Percentiles rank a stretch among this genome's conserved stretches.
These are phyloP conservation scores for Archocentrus centrarchus DNA, from an alignment of 2,113 vertebrate genomes.

Conservation along the genomic window DNA sequence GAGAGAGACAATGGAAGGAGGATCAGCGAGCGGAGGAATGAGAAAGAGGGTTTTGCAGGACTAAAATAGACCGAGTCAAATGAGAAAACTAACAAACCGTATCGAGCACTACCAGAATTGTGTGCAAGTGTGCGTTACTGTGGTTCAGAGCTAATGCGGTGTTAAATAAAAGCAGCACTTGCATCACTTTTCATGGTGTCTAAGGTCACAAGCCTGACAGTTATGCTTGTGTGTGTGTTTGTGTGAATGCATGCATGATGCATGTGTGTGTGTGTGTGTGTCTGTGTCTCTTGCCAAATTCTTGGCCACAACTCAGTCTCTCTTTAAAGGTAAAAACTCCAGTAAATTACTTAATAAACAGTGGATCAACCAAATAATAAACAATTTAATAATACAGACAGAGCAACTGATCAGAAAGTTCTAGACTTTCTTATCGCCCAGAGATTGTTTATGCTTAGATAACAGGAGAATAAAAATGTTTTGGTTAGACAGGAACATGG, in stretches of 20 bases:
- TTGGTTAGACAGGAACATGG: too few relatives aligned
- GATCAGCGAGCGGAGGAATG: constrained; percentile 51
- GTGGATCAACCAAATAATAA: too few relatives aligned
- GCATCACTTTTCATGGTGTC: constrained; percentile 67
- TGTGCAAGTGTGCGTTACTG: constrained; percentile 38
- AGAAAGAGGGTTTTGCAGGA: constrained; percentile 56
- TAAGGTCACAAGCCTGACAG: constrained; percentile 41
- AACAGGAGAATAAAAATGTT: too few relatives aligned
- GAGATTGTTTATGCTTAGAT: too few relatives aligned
- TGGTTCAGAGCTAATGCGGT: constrained; percentile 49
- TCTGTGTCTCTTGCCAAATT: constrained; percentile 12
- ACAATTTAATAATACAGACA: too few relatives aligned
- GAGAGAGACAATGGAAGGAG: constrained; percentile 56
- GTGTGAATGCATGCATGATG: not conserved
- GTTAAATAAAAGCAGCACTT: constrained; percentile 63
- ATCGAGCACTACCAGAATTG: constrained; percentile 43
- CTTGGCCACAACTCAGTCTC: constrained; percentile 40
- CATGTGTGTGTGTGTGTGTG: constrained; percentile 13
- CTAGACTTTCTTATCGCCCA: too few relatives aligned
- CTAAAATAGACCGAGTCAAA: constrained; percentile 73
- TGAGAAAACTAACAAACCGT: constrained; percentile 68
- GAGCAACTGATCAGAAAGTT: too few relatives aligned
- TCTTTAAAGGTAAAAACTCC: constrained; percentile 38
- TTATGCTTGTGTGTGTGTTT: not conserved
- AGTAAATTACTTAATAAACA: too few relatives aligned